Conservation (phyloP, 2,113 vertebrate genomes). For the Heterotilapia buettikoferi region DNA sequence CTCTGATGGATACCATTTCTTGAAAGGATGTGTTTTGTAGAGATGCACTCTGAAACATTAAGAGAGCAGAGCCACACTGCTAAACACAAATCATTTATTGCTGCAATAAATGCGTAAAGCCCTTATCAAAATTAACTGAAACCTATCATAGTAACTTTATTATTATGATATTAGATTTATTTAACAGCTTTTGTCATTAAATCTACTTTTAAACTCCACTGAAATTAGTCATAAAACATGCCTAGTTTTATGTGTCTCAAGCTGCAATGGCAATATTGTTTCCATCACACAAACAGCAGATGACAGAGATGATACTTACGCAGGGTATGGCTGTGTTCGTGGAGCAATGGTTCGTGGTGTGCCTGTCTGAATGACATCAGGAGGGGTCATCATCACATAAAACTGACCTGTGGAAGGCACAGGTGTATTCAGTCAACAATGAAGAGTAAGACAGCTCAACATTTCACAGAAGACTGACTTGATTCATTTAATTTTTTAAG, state of each 20-base stretch:
- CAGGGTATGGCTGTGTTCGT: constrained; percentile 79
- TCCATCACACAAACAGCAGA: background rate
- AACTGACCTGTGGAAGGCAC: constrained; percentile 76
- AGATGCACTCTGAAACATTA: background rate
- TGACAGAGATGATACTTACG: constrained; percentile 68
- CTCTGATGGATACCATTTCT: background rate
- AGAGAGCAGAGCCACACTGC: background rate
- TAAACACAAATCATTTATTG: background rate
- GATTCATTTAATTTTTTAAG: background rate
- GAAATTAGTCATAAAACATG: background rate
- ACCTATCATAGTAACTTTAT: background rate
- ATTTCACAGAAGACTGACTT: background rate
- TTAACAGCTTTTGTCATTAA: background rate
- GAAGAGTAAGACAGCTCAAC: background rate
- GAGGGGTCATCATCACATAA: constrained; percentile 89
- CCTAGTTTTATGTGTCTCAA: background rate
- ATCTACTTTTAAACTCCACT: background rate
- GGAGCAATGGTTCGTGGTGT: constrained; percentile 79
- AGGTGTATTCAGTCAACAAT: background rate
- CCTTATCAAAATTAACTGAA: background rate
- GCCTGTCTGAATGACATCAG: constrained; percentile 82
- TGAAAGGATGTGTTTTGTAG: background rate
- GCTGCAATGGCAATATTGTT: background rate
- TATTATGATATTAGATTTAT: background rate
- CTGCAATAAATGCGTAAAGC: background rate